These are phyloP conservation scores for Aphaenogaster ashmeadi DNA, from an alignment of 1,140 invertebrate genomes.

Conservation along the genomic window DNA sequence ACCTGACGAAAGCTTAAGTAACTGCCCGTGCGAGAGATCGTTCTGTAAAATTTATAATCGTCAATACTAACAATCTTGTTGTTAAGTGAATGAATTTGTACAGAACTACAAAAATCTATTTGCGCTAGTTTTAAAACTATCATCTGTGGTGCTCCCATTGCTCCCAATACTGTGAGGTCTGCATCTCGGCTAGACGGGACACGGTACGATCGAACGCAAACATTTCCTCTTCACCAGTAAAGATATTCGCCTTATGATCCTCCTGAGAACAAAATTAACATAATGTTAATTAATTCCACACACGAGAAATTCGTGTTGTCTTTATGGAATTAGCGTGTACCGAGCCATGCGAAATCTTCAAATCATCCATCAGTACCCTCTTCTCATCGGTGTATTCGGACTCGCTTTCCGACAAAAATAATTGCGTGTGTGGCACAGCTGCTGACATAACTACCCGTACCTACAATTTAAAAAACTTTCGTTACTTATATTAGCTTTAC, in stretches of 20 bases:
- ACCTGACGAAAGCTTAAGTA: slow-evolving; percentile 12
- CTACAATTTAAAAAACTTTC: slow-evolving; percentile 83
- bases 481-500: slow-evolving; percentile 50
- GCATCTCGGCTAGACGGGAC: slow-evolving; percentile 98
- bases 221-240: slow-evolving; percentile 98
- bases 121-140: slow-evolving; percentile 45
- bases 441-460: slow-evolving; percentile 94
- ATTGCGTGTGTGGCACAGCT: slow-evolving; percentile 90
- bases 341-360: slow-evolving; percentile 91
- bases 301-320: background rate
- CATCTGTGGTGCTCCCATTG: slow-evolving; percentile 89
- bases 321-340: slow-evolving; percentile 78
- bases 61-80: background rate
- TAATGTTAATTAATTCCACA: background rate
- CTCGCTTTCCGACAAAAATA: slow-evolving; percentile 91
- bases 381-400: slow-evolving; percentile 91
- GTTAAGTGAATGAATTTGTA: slow-evolving; percentile 12
- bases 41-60: slow-evolving; percentile 1
- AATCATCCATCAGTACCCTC: slow-evolving; percentile 97
- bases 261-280: slow-evolving; percentile 86
- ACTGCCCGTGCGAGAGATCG: slow-evolving; percentile 15
- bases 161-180: slow-evolving; percentile 97
- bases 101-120: slow-evolving; percentile 42
- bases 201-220: slow-evolving; percentile 98
- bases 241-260: slow-evolving; percentile 93